Evolutionary conservation across 2,113 vertebrate genomes (phyloP), one percentile per base, ranked within the genome.

Genomic region (Hippocampus comes): DNA sequence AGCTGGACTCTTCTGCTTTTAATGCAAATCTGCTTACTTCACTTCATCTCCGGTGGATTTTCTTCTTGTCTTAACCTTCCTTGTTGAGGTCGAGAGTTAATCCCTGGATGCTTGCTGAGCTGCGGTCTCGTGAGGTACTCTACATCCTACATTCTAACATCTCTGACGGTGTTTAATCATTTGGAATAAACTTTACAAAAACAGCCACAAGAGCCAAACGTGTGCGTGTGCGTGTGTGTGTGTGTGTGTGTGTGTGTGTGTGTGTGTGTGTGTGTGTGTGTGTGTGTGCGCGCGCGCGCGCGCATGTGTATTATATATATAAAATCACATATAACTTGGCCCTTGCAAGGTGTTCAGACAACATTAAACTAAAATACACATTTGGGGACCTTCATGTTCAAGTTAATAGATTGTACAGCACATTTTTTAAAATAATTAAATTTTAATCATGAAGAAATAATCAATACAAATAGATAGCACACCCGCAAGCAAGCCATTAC

Each of bases 11-110:
- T 11, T 23, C 8, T 56, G 53, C 53, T 2, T n/a, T 56, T 21
- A 56, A 56, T 56, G 53, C 53, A 56, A 56, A 23, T 56, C 53
- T 56, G 53, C 53, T 56, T 56, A 56, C 53, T 56, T 56, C 53
- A 56, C n/a, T 46, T 46, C 43, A 46, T 46, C 53, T 56, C 53
- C 21, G n/a, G 53, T 56, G n/a, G 53, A 56, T 56, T 56, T 21
- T 56, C 53, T n/a, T 56, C 53, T 56, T 56, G 53, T 56, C 53
- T 56, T 56, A 56, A 56, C 21, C 21, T n/a, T 56, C 53, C 20
- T 56, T 56, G 53, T 56, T 56, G 53, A 56, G 53, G 53, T 56
- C 53, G 23, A 56, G 53, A 56, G 53, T 56, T 56, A 56, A 56
- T 56, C 53, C 53, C 23, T n/a, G 53, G 53, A 56, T 56, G 21